Base-by-base conservation (phyloP, 2,797 vertebrate genomes). In the Hylomyscus alleni region DNA sequence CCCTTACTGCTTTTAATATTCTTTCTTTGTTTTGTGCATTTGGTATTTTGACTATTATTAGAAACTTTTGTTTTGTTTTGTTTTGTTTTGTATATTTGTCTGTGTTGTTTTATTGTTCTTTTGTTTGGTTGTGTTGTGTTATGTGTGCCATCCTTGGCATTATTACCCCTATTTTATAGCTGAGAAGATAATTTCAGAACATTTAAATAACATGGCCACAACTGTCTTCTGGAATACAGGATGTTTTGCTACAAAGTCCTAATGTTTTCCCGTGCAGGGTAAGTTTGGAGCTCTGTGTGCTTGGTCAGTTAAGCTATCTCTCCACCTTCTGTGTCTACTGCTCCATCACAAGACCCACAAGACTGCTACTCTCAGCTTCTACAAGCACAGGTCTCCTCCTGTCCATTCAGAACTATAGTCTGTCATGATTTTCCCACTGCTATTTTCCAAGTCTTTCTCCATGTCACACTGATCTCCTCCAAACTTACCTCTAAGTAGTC, bases 131-230 rank as follows among this genome's bases (percentile, higher is more conserved):
- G 6, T 47, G 40, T 37, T 90, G 77, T 65, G 47, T 76, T 26
- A 4, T 20, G 14, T 62, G 6, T 13, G 31, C 76, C 19, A 69
- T 44, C n/a, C 22, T 56, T 62, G 54, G 65, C 50, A 65, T 81
- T 31, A 72, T 65, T 83, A 40, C 40, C 83, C 29, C 20, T 37
- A 31, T 85, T 94, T 94, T 84, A 81, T 83, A 92, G 24, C 12
- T 26, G 13, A 80, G 17, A 89, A 62, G 19, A 75, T 26, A 82
- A 82, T 89, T 91, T 67, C 60, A 88, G 65, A 85, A 31, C 24
- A 89, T 62, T 56, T 83, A 65, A 88, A 7, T 65, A 89, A 69
- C 19, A 76, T 3, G 3, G 47, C 29, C 17, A 15, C n/a, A 58
- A 52, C 24, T 44, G 15, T 92, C 60, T 13, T 83, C 44, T 37